A percentile compares a stretch with the other conserved stretches of the same genome.
Conservation (phyloP, 2,797 vertebrate species). For the Arrhamphus sclerolepis region DNA sequence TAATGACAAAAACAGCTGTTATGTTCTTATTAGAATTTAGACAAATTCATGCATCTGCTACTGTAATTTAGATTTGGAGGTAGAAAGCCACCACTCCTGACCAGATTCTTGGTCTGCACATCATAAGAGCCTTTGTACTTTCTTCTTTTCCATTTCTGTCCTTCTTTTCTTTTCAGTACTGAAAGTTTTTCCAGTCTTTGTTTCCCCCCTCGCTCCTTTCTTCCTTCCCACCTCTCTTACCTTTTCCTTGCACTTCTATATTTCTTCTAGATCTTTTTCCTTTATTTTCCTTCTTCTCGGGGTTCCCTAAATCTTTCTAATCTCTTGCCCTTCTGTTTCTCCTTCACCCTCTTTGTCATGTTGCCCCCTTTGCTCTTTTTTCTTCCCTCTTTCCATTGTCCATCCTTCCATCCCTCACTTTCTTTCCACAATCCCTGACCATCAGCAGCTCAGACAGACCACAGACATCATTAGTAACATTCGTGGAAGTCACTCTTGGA, state of each 20-base stretch:
- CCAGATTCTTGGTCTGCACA: too few species aligned
- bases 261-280: neutral
- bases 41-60: too few species aligned
- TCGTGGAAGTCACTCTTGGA: constrained; percentile 42
- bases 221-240: neutral
- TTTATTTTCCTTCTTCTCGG: neutral
- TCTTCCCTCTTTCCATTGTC: constrained; percentile 12
- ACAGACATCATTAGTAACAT: constrained; percentile 52
- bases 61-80: too few species aligned
- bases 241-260: neutral
- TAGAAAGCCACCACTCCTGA: too few species aligned
- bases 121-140: too few species aligned
- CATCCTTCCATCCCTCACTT: constrained; percentile 8
- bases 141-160: neutral
- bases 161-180: neutral
- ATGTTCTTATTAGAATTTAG: too few species aligned
- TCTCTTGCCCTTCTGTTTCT: neutral
- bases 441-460: constrained; percentile 42
- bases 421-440: constrained; percentile 33
- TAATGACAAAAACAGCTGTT: too few species aligned
- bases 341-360: neutral
- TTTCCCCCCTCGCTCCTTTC: too few species aligned
- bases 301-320: neutral
- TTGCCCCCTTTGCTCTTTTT: neutral
- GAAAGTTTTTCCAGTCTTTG: constrained; percentile 7